Evolutionary conservation across 2,113 vertebrate genomes (phyloP), one percentile per base, ranked within the genome.

Genomic region (Neogobius melanostomus): DNA sequence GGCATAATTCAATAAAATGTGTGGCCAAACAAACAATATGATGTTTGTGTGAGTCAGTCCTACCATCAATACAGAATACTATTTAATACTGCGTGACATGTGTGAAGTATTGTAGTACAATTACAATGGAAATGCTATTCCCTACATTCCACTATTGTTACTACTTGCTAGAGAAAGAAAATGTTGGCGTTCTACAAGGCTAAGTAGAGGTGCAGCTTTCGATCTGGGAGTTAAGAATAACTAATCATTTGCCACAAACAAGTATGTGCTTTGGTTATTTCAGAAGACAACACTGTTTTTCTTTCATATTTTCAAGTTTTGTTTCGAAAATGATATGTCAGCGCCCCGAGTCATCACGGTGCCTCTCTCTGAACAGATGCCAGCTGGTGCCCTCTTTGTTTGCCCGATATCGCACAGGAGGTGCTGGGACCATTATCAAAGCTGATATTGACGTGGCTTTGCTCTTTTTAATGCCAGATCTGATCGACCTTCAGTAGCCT

Each of bases 401-500:
- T 71, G 43, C 64, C 79, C 77, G 48, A 54, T 75, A 74, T 71
- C 64, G 85, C 72, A 49, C 49, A 64, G 82, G 79, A 75, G 79
- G 78, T 83, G 82, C 84, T 78, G 74, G 66, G 15, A 69, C 75
- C 73, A 69, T 51, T 57, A 80, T 65, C 77, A 73, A 17, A 72
- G 75, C 72, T 77, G 61, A 0, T 76, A 84, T 80, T 62, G 75
- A 48, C 61, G 67, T 56, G 65, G 50, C 78, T 79, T 53, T 75
- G 60, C 69, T 82, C 76, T 70, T 65, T 80, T 82, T 83, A 66
- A 75, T 68, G 77, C 68, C 71, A 16, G 12, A 5, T 84, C 83
- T 70, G 77, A 89, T 82, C 68, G n/a, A 48, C 56, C 7, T 62
- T 73, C 16, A 72, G 60, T 14, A 45, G 63, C 53, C 64, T 14